These are phyloP conservation scores for Lepidostoma basale DNA, from an alignment of 1,140 invertebrate genomes.

Conservation along the genomic window DNA sequence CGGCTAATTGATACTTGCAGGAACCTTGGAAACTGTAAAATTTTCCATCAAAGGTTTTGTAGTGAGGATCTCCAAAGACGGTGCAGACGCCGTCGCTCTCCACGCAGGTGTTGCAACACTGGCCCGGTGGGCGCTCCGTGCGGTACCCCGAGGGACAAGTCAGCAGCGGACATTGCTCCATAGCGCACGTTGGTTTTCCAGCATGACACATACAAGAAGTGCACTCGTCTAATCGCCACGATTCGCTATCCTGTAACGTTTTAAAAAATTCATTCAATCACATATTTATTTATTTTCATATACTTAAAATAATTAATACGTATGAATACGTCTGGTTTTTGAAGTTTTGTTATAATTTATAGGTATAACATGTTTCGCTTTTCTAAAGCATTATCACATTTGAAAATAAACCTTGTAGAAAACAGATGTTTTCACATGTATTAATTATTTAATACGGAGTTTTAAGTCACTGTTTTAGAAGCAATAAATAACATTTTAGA, in stretches of 20 bases:
- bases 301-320: background rate
- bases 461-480: no score
- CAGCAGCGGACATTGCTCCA: slow-evolving; percentile 72
- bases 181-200: slow-evolving; percentile 80
- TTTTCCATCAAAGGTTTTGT: slow-evolving; percentile 90
- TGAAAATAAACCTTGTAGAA: no score
- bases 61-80: slow-evolving; percentile 92
- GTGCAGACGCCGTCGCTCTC: slow-evolving; percentile 89
- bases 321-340: background rate
- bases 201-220: slow-evolving; percentile 81
- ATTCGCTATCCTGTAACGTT: slow-evolving; percentile 77
- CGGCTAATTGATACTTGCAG: slow-evolving; percentile 86
- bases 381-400: no score
- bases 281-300: background rate
- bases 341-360: slow-evolving; percentile 11
- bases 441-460: no score
- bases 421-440: no score
- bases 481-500: no score
- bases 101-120: slow-evolving; percentile 87
- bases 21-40: slow-evolving; percentile 90
- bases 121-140: slow-evolving; percentile 71
- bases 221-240: slow-evolving; percentile 85
- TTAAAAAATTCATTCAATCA: background rate
- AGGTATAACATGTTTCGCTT: no score
- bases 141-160: slow-evolving; percentile 77